These are phyloP conservation scores for Vidua chalybeata DNA, from an alignment of 2,113 vertebrate genomes.

Conservation along the genomic window DNA sequence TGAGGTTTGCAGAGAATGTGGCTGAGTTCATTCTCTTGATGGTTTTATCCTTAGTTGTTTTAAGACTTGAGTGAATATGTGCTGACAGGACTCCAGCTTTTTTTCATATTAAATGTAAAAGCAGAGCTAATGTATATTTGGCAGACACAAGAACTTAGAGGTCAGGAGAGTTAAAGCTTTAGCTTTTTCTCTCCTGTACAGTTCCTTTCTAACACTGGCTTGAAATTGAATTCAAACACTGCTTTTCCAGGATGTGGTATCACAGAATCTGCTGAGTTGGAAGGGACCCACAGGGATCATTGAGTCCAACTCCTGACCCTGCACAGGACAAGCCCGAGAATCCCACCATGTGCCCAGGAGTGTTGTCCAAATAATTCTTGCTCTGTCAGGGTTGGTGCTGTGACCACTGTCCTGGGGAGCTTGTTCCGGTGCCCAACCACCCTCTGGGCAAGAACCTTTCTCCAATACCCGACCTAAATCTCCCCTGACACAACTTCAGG, in stretches of 20 bases:
- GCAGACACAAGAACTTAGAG: not conserved
- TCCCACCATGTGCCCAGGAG: not conserved
- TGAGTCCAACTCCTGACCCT: not conserved
- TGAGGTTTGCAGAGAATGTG: not conserved
- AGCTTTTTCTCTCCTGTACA: not conserved
- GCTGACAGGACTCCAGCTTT: slow-evolving; percentile 22
- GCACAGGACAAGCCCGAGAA: not conserved
- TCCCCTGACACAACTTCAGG: not conserved
- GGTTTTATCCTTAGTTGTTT: not conserved
- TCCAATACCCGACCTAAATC: not conserved
- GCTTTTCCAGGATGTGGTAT: not conserved
- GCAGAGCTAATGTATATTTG: slow-evolving; percentile 48
- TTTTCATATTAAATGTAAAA: slow-evolving; percentile 27
- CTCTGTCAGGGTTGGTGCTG: not conserved
- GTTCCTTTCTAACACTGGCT: not conserved
- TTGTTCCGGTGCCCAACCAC: not conserved
- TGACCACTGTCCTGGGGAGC: not conserved
- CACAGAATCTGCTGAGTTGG: not conserved
- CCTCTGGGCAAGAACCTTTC: not conserved
- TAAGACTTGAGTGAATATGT: not conserved
- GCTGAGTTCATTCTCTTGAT: not conserved
- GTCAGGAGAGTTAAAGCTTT: not conserved
- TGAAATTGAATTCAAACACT: not conserved
- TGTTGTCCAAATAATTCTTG: not conserved
- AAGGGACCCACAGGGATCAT: not conserved